phyloP scores from a whole-genome alignment of 2,113 vertebrate genomes.

The Corvus hawaiiensis region DNA sequence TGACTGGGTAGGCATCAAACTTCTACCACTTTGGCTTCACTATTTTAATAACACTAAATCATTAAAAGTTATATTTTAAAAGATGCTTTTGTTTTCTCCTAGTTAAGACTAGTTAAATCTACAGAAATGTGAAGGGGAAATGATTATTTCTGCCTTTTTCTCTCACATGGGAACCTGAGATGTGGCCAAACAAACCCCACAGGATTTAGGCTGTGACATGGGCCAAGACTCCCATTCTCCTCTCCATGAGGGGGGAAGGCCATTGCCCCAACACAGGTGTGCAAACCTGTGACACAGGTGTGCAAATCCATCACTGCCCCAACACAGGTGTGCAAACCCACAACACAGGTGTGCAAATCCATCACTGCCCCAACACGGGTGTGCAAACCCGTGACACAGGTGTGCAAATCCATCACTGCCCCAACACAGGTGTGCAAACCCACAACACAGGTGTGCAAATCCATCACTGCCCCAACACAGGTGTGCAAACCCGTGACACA shows the following conservation, averaged over 20 bases:
- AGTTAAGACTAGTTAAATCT: not conserved
- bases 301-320: too few species aligned
- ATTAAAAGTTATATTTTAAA: not conserved
- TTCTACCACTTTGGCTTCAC: not conserved
- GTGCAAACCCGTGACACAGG: too few species aligned
- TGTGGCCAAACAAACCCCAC: not conserved
- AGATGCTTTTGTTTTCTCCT: not conserved
- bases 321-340: too few species aligned
- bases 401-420: not conserved
- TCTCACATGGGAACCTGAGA: not conserved
- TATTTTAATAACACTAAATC: not conserved
- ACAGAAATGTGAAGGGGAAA: not conserved
- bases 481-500: not conserved
- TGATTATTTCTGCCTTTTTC: not conserved
- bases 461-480: not conserved
- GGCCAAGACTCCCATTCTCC: not conserved
- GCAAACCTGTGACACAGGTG: not conserved
- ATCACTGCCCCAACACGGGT: too few species aligned
- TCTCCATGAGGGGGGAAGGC: not conserved
- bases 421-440: not conserved
- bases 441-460: not conserved
- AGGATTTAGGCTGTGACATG: not conserved
- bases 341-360: too few species aligned
- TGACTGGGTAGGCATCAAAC: not conserved
- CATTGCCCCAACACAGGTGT: not conserved